Percentiles rank a stretch among this genome's conserved stretches.
Evolutionary conservation across 2,113 vertebrate genomes (phyloP).

Genomic region (Rhabdornis inornatus): DNA sequence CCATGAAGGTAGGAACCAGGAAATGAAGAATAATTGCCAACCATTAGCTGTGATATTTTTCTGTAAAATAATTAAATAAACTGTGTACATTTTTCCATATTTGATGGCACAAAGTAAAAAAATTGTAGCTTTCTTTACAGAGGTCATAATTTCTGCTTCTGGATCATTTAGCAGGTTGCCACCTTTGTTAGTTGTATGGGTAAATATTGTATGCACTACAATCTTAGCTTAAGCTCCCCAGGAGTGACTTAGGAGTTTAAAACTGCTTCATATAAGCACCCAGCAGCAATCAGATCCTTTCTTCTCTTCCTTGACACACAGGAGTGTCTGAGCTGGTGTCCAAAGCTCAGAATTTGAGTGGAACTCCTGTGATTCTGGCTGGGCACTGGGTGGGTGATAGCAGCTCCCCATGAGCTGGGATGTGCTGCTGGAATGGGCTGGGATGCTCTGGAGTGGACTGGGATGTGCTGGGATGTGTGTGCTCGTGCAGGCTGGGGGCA

Average conservation of each 20-base stretch:
- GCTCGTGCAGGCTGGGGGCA: no score
- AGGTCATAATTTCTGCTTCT: not conserved
- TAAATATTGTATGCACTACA: not conserved
- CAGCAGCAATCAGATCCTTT: not conserved
- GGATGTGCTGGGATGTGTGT: not conserved
- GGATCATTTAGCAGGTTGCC: not conserved
- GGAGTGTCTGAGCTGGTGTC: not conserved
- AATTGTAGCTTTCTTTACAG: not conserved
- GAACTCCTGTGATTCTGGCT: not conserved
- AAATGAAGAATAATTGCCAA: not conserved
- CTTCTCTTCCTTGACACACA: not conserved
- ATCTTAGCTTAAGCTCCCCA: not conserved
- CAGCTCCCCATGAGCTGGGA: not conserved
- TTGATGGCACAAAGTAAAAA: not conserved
- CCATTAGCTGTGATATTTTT: not conserved
- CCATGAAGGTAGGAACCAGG: not conserved
- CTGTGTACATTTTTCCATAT: not conserved
- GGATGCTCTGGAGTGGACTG: rapidly evolving
- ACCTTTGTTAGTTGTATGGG: not conserved
- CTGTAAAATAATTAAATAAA: not conserved
- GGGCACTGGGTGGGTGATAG: rapidly evolving
- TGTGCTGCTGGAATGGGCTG: not conserved
- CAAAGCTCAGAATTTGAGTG: not conserved
- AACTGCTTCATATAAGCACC: not conserved
- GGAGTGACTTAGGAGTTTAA: not conserved